Evolutionary conservation across 30 jellyfish, hydroid and myxozoan genomes (phyloP).

Genomic region (Aurelia aurita): DNA sequence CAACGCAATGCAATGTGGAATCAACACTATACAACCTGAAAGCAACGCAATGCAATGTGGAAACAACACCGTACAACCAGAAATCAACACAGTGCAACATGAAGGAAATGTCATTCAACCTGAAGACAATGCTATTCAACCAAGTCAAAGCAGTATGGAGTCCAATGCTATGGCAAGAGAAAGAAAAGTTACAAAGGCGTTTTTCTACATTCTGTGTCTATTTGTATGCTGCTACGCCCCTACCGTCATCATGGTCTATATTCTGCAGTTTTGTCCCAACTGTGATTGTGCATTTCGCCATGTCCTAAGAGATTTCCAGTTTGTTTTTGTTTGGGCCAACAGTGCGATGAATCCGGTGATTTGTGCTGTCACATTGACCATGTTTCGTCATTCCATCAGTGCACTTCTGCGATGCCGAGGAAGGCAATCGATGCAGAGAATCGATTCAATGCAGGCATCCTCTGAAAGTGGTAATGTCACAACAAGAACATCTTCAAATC

Average conservation of each 20-base stretch:
- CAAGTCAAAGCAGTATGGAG: too few relatives aligned
- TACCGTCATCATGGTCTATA: constrained; percentile 23
- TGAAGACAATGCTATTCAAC: too few relatives aligned
- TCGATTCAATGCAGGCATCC: too few relatives aligned
- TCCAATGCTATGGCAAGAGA: neutral
- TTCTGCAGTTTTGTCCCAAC: constrained; percentile 36
- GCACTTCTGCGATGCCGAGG: neutral
- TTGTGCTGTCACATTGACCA: neutral
- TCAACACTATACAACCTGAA: too few relatives aligned
- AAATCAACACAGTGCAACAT: neutral
- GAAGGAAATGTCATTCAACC: neutral
- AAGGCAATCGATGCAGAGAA: too few relatives aligned
- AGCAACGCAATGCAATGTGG: neutral
- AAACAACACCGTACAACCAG: too few relatives aligned
- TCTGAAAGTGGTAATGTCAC: too few relatives aligned
- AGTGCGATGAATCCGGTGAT: too few relatives aligned
- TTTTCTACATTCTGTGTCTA: constrained; percentile 12
- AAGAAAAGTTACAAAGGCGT: constrained; percentile 21
- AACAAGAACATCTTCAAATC: too few relatives aligned
- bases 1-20: too few relatives aligned
- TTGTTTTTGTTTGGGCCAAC: too few relatives aligned
- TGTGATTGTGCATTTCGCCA: constrained; percentile 59
- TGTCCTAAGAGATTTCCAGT: constrained; percentile 11
- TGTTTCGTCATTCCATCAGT: neutral
- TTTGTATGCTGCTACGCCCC: constrained; percentile 22